A percentile compares a stretch with the other conserved stretches of the same genome.
These are phyloP conservation scores for Sebastes flavidus DNA, from an alignment of 2,797 vertebrate species.

Conservation along the genomic window DNA sequence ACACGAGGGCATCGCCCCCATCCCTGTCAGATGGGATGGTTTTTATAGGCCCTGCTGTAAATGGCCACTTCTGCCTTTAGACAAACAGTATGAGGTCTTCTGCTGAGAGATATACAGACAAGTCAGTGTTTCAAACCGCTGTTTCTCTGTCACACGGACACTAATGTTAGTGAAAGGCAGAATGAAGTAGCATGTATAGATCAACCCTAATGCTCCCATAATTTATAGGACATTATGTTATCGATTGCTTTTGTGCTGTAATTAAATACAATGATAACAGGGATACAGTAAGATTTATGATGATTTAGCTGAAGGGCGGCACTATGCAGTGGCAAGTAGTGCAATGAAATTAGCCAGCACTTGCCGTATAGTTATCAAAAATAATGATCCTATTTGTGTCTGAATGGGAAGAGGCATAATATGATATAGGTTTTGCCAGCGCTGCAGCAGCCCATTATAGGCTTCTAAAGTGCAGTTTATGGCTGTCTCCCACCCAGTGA, in stretches of 20 bases:
- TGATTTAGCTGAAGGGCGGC: constrained; percentile 53
- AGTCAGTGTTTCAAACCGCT: background rate
- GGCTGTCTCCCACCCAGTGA: constrained; percentile 70
- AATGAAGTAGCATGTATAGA: constrained; percentile 27
- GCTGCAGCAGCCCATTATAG: constrained; percentile 72
- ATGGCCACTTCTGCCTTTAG: constrained; percentile 42
- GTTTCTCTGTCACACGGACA: background rate
- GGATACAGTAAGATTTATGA: constrained; percentile 40
- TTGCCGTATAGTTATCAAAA: constrained; percentile 73
- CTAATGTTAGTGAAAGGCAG: background rate
- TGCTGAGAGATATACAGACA: constrained; percentile 28
- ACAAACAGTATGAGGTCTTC: constrained; percentile 46
- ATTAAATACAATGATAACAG: constrained; percentile 63
- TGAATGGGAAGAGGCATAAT: constrained; percentile 68
- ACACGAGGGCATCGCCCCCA: constrained; percentile 37
- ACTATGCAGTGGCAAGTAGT: constrained; percentile 59
- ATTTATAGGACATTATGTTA: constrained; percentile 47
- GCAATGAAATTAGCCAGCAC: constrained; percentile 68
- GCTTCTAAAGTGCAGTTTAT: constrained; percentile 70
- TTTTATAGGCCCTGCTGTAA: constrained; percentile 59
- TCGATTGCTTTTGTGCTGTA: constrained; percentile 62
- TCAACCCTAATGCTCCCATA: constrained; percentile 49
- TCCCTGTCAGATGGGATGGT: constrained; percentile 31
- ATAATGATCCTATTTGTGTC: constrained; percentile 78
- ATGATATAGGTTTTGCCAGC: constrained; percentile 72